A percentile compares a stretch with the other conserved stretches of the same genome.
Conservation (phyloP, 2,888 invertebrate genomes). For the Glyphotaelius pellucidus region DNA sequence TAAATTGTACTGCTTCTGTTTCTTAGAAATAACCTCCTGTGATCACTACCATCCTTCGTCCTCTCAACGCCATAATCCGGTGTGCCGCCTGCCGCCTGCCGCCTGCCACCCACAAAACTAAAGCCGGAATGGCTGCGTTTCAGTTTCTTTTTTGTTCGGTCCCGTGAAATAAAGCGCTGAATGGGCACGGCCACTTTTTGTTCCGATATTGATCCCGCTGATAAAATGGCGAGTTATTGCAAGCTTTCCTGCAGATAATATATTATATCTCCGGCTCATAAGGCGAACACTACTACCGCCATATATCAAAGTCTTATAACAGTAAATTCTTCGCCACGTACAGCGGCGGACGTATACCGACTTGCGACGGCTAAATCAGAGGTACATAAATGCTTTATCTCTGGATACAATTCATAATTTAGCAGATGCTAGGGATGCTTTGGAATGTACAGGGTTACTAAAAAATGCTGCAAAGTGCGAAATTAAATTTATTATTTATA, state of each 20-base stretch:
- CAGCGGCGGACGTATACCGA: background rate
- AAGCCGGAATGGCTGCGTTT: slow-evolving; percentile 29
- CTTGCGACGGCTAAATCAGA: background rate
- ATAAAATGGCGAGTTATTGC: slow-evolving; percentile 40
- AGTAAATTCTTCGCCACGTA: background rate
- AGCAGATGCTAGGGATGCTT: background rate
- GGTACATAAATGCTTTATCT: background rate
- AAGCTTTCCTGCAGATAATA: slow-evolving; percentile 31
- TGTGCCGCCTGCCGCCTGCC: background rate
- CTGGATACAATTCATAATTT: background rate
- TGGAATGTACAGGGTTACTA: background rate
- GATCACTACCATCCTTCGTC: background rate
- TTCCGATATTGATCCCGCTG: slow-evolving; percentile 28
- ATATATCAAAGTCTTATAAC: background rate
- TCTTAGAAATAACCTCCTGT: background rate
- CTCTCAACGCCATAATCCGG: background rate
- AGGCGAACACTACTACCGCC: background rate
- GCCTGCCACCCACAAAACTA: background rate
- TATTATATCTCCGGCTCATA: slow-evolving; percentile 14
- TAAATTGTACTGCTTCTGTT: too few relatives aligned
- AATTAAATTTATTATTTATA: too few relatives aligned
- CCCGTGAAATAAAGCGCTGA: slow-evolving; percentile 46
- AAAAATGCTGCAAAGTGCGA: too few relatives aligned
- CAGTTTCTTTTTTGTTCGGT: slow-evolving; percentile 32
- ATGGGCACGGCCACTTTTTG: slow-evolving; percentile 41